Base-by-base conservation (phyloP, 2,113 vertebrate genomes). In the Callopanchax toddi region DNA sequence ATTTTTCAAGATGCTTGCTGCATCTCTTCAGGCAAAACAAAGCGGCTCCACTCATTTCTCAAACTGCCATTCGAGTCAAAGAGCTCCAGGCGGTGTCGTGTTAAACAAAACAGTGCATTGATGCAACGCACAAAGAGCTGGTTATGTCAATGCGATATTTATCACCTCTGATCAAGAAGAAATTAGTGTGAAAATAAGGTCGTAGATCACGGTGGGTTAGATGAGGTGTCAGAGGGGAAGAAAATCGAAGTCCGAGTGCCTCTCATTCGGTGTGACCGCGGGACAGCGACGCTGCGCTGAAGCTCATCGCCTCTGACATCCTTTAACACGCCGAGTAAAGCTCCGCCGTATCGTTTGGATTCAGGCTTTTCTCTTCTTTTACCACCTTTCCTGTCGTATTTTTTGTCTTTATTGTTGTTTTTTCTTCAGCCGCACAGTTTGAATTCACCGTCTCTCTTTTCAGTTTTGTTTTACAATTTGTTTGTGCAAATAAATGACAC, bases 141-240 rank as follows among this genome's bases (percentile, higher is more conserved):
- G 82, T 92, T 87, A 91, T 89, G 89, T 90, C 91, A 91, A 87
- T 86, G 89, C 39, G 74, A 91, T 93, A 93, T 93, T 93, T 93
- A 93, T 93, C 91, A 91, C 92, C 89, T 91, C 84, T 90, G 90
- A 92, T 92, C 87, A 93, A 90, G 89, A 89, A 92, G 79, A 86
- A 93, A 93, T 93, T 91, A 93, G 91, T 92, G 91, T 87, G 88
- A 91, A 89, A 89, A 92, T 91, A 89, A 91, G 91, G 87, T 92
- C 91, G 75, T 93, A 90, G 90, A 93, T 93, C 92, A 93, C 87
- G 13, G 67, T 37, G 85, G 82, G 86, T 87, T 82, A 91, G 91
- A 93, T 92, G 86, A 91, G 81, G 86, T 92, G 91, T 92, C 91
- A 89, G 79, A 49, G 80, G 16, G 15, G 15, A 5, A 42, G 26